These are phyloP conservation scores for Cydia splendana DNA, from an alignment of 1,140 invertebrate genomes.

Conservation along the genomic window DNA sequence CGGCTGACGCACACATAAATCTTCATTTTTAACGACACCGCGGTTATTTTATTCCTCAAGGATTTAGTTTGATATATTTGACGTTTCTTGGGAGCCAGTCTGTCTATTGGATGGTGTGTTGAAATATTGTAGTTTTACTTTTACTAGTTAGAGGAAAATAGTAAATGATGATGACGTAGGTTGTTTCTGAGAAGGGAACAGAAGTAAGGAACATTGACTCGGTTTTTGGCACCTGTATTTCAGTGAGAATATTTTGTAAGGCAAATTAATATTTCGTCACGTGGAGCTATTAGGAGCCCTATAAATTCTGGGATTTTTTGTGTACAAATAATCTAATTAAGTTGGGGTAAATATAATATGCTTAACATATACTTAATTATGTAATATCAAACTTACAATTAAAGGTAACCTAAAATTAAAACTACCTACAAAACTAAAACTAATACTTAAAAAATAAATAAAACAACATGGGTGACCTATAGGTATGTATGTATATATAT, in stretches of 20 bases:
- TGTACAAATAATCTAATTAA: no score
- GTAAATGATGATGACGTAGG: conserved; percentile 2
- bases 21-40: conserved; percentile 31
- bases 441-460: no score
- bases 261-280: not conserved
- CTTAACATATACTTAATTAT: no score
- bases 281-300: no score
- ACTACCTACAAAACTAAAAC: no score
- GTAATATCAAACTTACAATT: no score
- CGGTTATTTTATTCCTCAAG: conserved; percentile 22
- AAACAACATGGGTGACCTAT: no score
- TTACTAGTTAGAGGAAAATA: not conserved
- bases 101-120: not conserved
- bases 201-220: not conserved
- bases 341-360: no score
- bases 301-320: no score
- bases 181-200: not conserved
- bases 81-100: conserved; percentile 22
- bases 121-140: not conserved
- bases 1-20: conserved; percentile 32
- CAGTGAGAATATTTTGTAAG: not conserved
- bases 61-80: conserved; percentile 28
- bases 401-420: no score
- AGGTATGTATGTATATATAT: no score
- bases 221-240: not conserved